These are phyloP conservation scores for Todiramphus saurophagus DNA, from an alignment of 2,113 vertebrate species.

Conservation along the genomic window DNA sequence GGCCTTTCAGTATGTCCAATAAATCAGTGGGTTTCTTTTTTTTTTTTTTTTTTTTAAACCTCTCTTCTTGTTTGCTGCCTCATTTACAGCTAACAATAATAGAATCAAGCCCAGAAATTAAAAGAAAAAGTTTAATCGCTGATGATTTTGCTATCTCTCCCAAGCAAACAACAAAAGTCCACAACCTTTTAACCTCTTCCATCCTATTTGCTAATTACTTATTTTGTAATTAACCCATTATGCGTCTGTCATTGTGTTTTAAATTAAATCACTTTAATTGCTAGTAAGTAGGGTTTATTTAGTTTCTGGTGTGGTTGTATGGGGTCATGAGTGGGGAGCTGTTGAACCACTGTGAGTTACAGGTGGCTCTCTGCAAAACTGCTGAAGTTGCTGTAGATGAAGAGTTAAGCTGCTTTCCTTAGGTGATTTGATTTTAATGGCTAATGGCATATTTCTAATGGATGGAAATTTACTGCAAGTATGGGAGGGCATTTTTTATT, in stretches of 20 bases:
- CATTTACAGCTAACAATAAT: constrained; percentile 33
- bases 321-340: constrained; percentile 38
- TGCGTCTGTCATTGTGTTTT: constrained; percentile 60
- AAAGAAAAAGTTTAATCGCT: constrained; percentile 35
- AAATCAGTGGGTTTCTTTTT: background rate
- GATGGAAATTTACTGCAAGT: background rate
- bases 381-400: constrained; percentile 18
- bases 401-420: constrained; percentile 31
- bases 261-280: constrained; percentile 66
- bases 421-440: constrained; percentile 22
- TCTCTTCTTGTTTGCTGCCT: constrained; percentile 24
- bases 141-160: constrained; percentile 24
- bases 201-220: constrained; percentile 66
- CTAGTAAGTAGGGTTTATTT: constrained; percentile 63
- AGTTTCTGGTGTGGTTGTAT: background rate
- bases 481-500: background rate
- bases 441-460: background rate
- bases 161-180: constrained; percentile 43
- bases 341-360: constrained; percentile 23
- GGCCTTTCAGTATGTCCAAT: background rate
- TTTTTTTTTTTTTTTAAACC: background rate
- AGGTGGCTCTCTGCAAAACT: constrained; percentile 40
- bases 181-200: constrained; percentile 60
- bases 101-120: constrained; percentile 42
- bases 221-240: constrained; percentile 65